Percentiles rank a stretch among this genome's conserved stretches.
These are phyloP conservation scores for Ichneumoninae sp. DNA, from an alignment of 2,888 invertebrate species.

Conservation along the genomic window DNA sequence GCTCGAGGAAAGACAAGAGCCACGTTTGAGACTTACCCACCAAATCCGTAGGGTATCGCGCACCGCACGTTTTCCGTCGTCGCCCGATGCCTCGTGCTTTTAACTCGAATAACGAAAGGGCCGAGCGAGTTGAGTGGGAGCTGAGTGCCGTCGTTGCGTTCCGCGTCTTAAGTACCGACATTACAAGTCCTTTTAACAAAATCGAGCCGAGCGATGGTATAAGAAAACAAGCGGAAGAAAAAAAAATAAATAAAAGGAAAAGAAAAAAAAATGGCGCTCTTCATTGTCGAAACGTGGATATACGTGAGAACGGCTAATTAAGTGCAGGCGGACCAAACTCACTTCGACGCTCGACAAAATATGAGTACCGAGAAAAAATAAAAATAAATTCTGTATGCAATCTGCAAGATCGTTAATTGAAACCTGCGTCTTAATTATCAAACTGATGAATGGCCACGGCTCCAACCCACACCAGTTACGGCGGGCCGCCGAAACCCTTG, in stretches of 20 bases:
- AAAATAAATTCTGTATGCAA: not conserved
- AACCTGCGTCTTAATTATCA: constrained; percentile 10
- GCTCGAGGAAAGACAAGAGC: constrained; percentile 56
- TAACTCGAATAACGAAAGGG: constrained; percentile 36
- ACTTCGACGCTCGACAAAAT: not conserved
- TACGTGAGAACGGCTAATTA: constrained; percentile 40
- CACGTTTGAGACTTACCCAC: constrained; percentile 43
- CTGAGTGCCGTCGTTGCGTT: constrained; percentile 28
- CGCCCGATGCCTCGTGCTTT: constrained; percentile 38
- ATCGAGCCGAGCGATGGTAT: not conserved
- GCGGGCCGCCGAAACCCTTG: too few relatives aligned
- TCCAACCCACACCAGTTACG: not conserved
- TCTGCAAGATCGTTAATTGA: constrained; percentile 14
- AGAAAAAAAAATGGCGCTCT: constrained; percentile 2
- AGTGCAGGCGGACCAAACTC: not conserved
- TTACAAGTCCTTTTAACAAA: constrained; percentile 28
- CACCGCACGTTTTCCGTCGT: constrained; percentile 38
- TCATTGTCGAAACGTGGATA: not conserved
- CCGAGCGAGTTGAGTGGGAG: constrained; percentile 7
- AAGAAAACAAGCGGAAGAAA: constrained; percentile 8
- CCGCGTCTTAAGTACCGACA: constrained; percentile 21
- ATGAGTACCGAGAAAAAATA: not conserved
- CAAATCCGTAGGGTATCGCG: constrained; percentile 52
- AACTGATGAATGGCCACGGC: not conserved
- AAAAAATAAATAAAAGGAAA: not conserved